Base-by-base conservation (phyloP, 2,888 invertebrate genomes). In the Hyles lineata region DNA sequence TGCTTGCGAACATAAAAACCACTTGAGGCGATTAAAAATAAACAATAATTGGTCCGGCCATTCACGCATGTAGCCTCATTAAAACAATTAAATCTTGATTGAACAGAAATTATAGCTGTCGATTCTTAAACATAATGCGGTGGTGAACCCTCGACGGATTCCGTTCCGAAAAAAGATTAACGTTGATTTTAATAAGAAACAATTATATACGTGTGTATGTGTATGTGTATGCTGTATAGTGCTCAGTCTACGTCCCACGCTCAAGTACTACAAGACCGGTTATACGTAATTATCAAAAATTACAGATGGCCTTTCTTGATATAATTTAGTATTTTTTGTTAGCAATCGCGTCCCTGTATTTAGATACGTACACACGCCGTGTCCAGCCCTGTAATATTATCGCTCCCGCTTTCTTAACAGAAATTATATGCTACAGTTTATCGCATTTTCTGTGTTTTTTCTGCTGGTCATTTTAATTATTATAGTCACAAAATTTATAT, bases 51-150 rank as follows among this genome's bases (percentile, higher is more conserved):
- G 94, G 92, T 87, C 92, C 92, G 93, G 88, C 93, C 90, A 93
- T 94, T 94, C 94, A 94, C 94, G 94, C 94, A 94, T 94, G 94
- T 87, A 88, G 92, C 86, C 94, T 94, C 94, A 94, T 94, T 94
- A 94, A 94, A 94, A 94, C 94, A 94, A 94, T 94, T 94, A 94
- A 94, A 94, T 94, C 94, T 94, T 94, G 94, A 94, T 94, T 94
- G 94, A 94, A 94, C 94, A 92, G 89, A 94, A 94, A 94, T 94
- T 94, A 94, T 94, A 94, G 94, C 94, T 94, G 94, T 94, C 94
- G 94, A 94, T 94, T 93, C 89, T 93, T 91, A 89, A 92, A 92
- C 92, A 93, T 94, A 93, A 94, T 94, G 89, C 90, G 93, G 89
- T 91, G 92, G 89, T 89, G 89, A 85, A 82, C 89, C 88, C 86